These are phyloP conservation scores for Brachirus orientalis DNA, from an alignment of 2,113 vertebrate species.

Conservation along the genomic window DNA sequence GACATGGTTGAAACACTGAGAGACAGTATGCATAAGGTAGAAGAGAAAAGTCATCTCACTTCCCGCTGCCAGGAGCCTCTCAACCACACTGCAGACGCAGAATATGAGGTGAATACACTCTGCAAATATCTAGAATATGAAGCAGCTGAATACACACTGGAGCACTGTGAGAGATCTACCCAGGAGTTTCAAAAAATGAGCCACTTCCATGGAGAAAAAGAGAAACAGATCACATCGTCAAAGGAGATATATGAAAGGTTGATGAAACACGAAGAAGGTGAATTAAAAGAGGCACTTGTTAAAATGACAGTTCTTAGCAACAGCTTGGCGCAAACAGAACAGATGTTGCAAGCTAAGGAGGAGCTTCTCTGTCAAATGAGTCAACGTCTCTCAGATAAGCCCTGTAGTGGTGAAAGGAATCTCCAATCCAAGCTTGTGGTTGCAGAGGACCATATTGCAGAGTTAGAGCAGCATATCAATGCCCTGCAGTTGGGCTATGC, in stretches of 20 bases:
- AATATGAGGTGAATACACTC: conserved; percentile 87
- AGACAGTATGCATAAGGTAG: conserved; percentile 85
- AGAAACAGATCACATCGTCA: conserved; percentile 88
- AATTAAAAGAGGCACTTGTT: conserved; percentile 89
- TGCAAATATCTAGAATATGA: conserved; percentile 83
- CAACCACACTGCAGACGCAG: conserved; percentile 86
- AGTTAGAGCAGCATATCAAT: conserved; percentile 78
- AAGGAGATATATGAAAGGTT: conserved; percentile 88
- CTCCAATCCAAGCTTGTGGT: conserved; percentile 74
- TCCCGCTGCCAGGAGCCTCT: conserved; percentile 91
- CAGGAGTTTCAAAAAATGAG: conserved; percentile 88
- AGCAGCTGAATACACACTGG: conserved; percentile 88
- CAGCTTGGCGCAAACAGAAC: conserved; percentile 90
- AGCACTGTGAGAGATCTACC: conserved; percentile 85
- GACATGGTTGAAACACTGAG: conserved; percentile 85
- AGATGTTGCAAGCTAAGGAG: conserved; percentile 86
- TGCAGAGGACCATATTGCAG: conserved; percentile 80
- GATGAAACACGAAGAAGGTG: conserved; percentile 88
- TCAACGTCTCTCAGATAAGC: conserved; percentile 59
- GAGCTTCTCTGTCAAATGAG: conserved; percentile 84
- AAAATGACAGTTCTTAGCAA: conserved; percentile 89
- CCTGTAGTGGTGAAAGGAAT: conserved; percentile 77
- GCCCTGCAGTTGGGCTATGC: conserved; percentile 77
- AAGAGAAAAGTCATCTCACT: conserved; percentile 87
- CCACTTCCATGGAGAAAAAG: conserved; percentile 86